Percentiles rank a stretch among this genome's conserved stretches.
Evolutionary conservation across 2,113 vertebrate genomes (phyloP).

Genomic region (Onychostoma macrolepis): DNA sequence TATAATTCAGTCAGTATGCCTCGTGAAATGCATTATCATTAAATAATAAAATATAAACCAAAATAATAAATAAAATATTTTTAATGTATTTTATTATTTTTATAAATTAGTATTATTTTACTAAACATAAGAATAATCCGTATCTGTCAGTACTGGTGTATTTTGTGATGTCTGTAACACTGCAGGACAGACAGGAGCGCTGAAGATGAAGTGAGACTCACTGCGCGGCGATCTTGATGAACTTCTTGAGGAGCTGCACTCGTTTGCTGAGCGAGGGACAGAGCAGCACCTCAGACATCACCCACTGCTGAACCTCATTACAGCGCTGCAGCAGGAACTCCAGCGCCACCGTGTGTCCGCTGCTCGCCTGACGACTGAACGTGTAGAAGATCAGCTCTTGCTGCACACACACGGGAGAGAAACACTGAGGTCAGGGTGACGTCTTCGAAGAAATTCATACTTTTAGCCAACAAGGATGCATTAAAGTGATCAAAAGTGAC

Average conservation of each 20-base stretch:
- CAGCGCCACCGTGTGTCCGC: slow-evolving; percentile 87
- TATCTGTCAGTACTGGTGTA: not conserved
- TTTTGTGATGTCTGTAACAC: too few species aligned
- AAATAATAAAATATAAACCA: too few species aligned
- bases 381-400: slow-evolving; percentile 98
- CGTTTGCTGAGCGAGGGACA: slow-evolving; percentile 92
- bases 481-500: not conserved
- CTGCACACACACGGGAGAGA: slow-evolving; percentile 67
- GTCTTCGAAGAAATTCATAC: not conserved
- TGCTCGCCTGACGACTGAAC: slow-evolving; percentile 85
- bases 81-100: not conserved
- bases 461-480: not conserved
- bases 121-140: not conserved
- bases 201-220: slow-evolving; percentile 60
- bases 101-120: not conserved
- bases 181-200: too few species aligned
- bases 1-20: too few species aligned
- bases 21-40: too few species aligned
- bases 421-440: not conserved
- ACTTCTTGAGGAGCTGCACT: slow-evolving; percentile 97
- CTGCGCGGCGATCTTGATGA: slow-evolving; percentile 99
- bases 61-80: too few species aligned
- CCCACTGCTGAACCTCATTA: slow-evolving; percentile 98
- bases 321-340: slow-evolving; percentile 94
- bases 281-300: slow-evolving; percentile 95